These are phyloP conservation scores for Zoanthus solanderi DNA, from an alignment of 92 coral and sea anemone species.

Conservation along the genomic window DNA sequence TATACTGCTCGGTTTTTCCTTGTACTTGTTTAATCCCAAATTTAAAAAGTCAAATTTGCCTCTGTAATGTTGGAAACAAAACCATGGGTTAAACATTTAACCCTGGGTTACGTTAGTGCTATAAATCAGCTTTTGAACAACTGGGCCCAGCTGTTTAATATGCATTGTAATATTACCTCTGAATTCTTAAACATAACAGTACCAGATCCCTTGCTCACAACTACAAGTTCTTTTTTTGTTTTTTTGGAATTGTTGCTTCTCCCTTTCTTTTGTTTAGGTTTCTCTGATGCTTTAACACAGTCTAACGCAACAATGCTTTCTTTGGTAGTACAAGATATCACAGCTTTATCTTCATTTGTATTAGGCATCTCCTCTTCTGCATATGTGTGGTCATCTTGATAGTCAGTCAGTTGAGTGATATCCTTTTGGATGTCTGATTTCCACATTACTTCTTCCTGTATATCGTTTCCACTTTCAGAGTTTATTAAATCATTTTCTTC, in stretches of 20 bases:
- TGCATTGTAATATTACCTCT: neutral
- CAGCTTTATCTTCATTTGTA: neutral
- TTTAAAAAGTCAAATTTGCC: too few species aligned
- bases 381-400: neutral
- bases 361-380: neutral
- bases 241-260: neutral
- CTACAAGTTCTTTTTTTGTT: conserved; percentile 13
- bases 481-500: neutral
- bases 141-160: too few species aligned
- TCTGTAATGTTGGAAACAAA: too few species aligned
- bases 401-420: neutral
- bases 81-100: too few species aligned
- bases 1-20: too few species aligned
- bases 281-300: neutral
- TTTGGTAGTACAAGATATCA: neutral
- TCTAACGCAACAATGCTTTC: neutral
- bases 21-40: too few species aligned
- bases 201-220: conserved; percentile 20
- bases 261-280: conserved; percentile 6
- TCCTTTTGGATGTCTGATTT: neutral
- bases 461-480: neutral
- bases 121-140: too few species aligned
- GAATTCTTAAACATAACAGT: conserved; percentile 24
- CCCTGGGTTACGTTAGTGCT: too few species aligned
- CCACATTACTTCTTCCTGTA: neutral